Conservation (phyloP, 2,888 invertebrate species). For the Drosophila percnosoma region DNA sequence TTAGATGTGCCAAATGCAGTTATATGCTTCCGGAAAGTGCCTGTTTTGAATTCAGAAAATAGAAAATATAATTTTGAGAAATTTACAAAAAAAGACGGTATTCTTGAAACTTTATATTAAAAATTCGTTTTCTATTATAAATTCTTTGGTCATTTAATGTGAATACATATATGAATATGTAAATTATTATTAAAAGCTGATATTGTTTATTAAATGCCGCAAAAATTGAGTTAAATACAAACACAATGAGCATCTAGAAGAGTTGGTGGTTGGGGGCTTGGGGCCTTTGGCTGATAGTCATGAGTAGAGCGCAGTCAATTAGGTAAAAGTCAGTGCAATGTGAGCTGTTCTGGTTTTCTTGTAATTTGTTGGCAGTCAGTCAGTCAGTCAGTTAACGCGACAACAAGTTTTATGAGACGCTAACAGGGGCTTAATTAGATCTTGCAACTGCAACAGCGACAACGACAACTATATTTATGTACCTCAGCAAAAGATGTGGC, state of each 20-base stretch:
- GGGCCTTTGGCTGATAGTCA: slow-evolving; percentile 11
- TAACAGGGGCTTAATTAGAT: slow-evolving; percentile 72
- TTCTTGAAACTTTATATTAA: not conserved
- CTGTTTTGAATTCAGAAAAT: not conserved
- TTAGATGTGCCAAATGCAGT: slow-evolving; percentile 65
- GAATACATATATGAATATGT: too few relatives aligned
- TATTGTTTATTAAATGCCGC: slow-evolving; percentile 8
- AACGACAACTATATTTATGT: slow-evolving; percentile 26
- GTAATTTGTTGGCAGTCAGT: slow-evolving; percentile 65
- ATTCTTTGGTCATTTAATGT: not conserved
- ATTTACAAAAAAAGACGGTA: not conserved
- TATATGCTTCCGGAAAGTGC: slow-evolving; percentile 43
- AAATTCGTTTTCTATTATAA: not conserved
- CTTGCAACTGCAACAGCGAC: slow-evolving; percentile 33
- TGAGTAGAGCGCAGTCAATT: slow-evolving; percentile 64
- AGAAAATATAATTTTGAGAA: not conserved
- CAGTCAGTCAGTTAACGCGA: slow-evolving; percentile 27
- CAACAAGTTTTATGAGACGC: slow-evolving; percentile 63
- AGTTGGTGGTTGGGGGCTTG: not conserved
- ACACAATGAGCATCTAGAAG: slow-evolving; percentile 23
- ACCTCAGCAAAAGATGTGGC: slow-evolving; percentile 39
- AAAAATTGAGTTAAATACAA: slow-evolving; percentile 72
- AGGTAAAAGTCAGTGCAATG: slow-evolving; percentile 58
- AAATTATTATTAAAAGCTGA: not conserved
- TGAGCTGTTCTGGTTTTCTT: slow-evolving; percentile 45